Percentiles rank a stretch among this genome's conserved stretches.
phyloP scores from a whole-genome alignment of 2,888 invertebrate genomes.

The Phrixothrix hirtus region DNA sequence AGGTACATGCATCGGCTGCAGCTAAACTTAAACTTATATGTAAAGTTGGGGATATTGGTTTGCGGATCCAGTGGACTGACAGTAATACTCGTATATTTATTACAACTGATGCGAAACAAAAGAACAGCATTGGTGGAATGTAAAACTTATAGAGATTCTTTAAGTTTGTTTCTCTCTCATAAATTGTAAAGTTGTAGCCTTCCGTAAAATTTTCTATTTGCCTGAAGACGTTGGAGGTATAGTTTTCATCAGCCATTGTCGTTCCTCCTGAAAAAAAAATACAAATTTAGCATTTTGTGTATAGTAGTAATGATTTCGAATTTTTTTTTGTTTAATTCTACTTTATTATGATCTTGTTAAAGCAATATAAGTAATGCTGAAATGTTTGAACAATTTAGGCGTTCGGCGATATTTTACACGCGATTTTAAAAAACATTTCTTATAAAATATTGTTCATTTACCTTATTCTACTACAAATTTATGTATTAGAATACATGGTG shows the following conservation, averaged over 20 bases:
- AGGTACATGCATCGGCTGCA: slow-evolving; percentile 62
- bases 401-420: too few species aligned
- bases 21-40: slow-evolving; percentile 64
- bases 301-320: too few species aligned
- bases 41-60: slow-evolving; percentile 62
- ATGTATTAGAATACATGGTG: too few species aligned
- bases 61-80: slow-evolving; percentile 61
- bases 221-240: slow-evolving; percentile 1
- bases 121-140: slow-evolving; percentile 53
- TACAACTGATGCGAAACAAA: slow-evolving; percentile 59
- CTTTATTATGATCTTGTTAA: too few species aligned
- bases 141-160: slow-evolving; percentile 38
- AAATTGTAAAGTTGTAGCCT: slow-evolving; percentile 10
- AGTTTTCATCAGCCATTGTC: slow-evolving; percentile 10
- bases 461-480: too few species aligned
- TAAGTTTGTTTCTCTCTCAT: slow-evolving; percentile 5
- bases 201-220: slow-evolving; percentile 10
- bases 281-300: too few species aligned
- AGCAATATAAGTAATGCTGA: too few species aligned
- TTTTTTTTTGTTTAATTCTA: too few species aligned
- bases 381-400: too few species aligned
- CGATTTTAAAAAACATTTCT: too few species aligned
- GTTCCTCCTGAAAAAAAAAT: too few species aligned
- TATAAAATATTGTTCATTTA: too few species aligned
- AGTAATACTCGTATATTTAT: slow-evolving; percentile 61